Conservation (phyloP, 2,113 vertebrate species). For the Tenebrosternarchus preto region DNA sequence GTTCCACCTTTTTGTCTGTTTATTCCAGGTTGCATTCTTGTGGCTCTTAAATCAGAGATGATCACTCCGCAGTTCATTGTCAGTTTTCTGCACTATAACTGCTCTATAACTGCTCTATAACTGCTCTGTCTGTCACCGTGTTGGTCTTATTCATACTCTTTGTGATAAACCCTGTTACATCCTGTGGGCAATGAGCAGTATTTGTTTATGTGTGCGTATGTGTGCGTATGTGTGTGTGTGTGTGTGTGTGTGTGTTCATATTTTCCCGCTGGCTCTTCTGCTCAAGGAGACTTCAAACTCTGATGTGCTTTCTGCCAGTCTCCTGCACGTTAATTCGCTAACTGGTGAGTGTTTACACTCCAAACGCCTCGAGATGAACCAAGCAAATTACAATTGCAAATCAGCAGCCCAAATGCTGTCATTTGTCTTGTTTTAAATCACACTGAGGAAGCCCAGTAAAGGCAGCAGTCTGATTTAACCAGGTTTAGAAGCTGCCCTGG, state of each 20-base stretch:
- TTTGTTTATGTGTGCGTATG: neutral
- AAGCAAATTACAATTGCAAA: slow-evolving; percentile 42
- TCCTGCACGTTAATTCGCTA: slow-evolving; percentile 13
- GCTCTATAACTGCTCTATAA: neutral
- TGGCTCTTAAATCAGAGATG: neutral
- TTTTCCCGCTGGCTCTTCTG: slow-evolving; percentile 1
- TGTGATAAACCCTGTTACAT: too few relatives aligned
- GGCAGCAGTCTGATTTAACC: neutral
- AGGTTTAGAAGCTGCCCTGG: neutral
- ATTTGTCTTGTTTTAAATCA: slow-evolving; percentile 39
- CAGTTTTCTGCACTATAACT: neutral
- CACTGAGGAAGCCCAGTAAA: neutral
- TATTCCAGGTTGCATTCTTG: neutral
- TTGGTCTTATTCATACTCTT: too few relatives aligned
- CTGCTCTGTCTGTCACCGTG: too few relatives aligned
- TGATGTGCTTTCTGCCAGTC: slow-evolving; percentile 17
- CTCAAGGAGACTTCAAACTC: slow-evolving; percentile 17
- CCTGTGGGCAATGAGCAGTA: too few relatives aligned
- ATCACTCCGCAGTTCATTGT: too few relatives aligned
- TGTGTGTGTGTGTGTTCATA: slow-evolving; percentile 28
- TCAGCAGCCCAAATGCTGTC: slow-evolving; percentile 27
- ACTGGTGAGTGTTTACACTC: slow-evolving; percentile 34
- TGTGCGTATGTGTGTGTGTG: slow-evolving; percentile 29
- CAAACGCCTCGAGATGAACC: slow-evolving; percentile 35
- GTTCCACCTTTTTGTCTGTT: neutral